These are phyloP conservation scores for Temnothorax rugatulus DNA, from an alignment of 2,888 invertebrate species.

Conservation along the genomic window DNA sequence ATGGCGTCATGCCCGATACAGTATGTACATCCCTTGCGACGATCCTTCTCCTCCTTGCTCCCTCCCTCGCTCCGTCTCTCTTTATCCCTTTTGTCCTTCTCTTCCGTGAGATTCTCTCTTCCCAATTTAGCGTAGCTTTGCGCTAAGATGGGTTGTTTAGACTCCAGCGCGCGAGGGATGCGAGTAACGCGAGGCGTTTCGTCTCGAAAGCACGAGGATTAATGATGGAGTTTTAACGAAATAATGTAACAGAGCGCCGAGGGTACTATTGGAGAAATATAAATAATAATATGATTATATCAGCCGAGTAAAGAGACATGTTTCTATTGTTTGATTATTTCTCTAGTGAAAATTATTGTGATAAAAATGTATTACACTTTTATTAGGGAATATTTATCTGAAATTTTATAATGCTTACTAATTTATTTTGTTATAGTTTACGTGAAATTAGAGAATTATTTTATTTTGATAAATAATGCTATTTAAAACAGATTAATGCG, in stretches of 20 bases:
- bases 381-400: neutral
- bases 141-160: conserved; percentile 46
- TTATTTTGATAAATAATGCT: conserved; percentile 5
- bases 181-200: neutral
- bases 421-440: neutral
- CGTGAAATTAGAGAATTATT: neutral
- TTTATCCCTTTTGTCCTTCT: neutral
- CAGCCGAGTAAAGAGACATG: neutral
- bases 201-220: neutral
- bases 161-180: conserved; percentile 16
- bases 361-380: neutral
- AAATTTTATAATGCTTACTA: neutral
- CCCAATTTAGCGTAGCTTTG: conserved; percentile 40
- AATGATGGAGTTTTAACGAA: conserved; percentile 39
- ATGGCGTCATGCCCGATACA: conserved; percentile 55
- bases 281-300: neutral
- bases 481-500: neutral
- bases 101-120: conserved; percentile 4
- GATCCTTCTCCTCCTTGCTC: conserved; percentile 2
- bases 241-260: neutral
- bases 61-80: too few species aligned
- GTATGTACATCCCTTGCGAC: conserved; percentile 20
- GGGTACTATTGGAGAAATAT: neutral
- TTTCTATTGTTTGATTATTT: neutral
- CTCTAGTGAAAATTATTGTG: neutral